Evolutionary conservation across 2,113 vertebrate species (phyloP).

Genomic region (Cheilinus undulatus): DNA sequence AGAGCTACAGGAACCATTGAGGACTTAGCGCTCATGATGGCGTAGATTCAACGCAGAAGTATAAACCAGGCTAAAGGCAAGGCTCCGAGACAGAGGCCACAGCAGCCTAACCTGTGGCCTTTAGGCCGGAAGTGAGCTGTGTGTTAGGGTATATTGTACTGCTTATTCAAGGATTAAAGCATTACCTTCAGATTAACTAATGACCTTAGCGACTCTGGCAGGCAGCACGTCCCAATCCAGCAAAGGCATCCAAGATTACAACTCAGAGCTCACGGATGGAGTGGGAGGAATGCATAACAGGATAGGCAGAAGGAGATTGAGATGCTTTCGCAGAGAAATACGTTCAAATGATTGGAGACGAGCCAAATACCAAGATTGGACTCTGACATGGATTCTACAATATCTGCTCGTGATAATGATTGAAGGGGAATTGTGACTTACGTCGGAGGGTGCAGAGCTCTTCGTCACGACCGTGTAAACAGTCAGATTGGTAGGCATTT

Average conservation of each 20-base stretch:
- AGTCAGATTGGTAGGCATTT: constrained; percentile 45
- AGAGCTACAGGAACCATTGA: too few relatives aligned
- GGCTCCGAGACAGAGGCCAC: constrained; percentile 30
- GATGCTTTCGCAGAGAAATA: constrained; percentile 9
- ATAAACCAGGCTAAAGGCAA: too few relatives aligned
- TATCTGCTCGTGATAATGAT: constrained; percentile 7
- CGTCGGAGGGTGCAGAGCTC: constrained; percentile 9
- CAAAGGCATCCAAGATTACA: constrained; percentile 67
- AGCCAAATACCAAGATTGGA: constrained; percentile 7
- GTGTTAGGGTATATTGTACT: constrained; percentile 63
- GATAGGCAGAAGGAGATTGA: constrained; percentile 13
- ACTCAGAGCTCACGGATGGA: constrained; percentile 46
- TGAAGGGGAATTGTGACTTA: constrained; percentile 27
- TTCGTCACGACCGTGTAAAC: neutral
- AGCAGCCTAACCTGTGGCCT: constrained; percentile 50
- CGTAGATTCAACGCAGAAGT: too few relatives aligned
- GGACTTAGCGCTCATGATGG: too few relatives aligned
- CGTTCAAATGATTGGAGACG: constrained; percentile 3
- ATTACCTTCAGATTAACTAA: constrained; percentile 76
- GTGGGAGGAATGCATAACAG: constrained; percentile 37
- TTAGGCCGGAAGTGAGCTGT: constrained; percentile 64
- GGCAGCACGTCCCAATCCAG: constrained; percentile 54
- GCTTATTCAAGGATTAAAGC: constrained; percentile 74
- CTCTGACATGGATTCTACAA: constrained; percentile 9
- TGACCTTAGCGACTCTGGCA: constrained; percentile 61